These are phyloP conservation scores for Dysidea cf. avara DNA, from an alignment of 37 sponge, comb jelly and placozoan species.

Conservation along the genomic window DNA sequence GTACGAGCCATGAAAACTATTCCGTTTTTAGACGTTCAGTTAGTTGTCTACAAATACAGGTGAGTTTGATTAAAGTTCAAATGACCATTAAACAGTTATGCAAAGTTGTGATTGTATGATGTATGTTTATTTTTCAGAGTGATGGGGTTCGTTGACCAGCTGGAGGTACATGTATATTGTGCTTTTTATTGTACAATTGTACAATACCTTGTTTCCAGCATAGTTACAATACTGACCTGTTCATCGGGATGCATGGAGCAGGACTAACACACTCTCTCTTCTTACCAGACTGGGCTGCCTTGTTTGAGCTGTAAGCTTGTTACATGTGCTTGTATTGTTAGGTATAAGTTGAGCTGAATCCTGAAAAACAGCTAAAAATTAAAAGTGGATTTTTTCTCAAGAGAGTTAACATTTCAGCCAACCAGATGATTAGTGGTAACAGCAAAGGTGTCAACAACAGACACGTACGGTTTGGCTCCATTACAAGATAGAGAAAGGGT, in stretches of 20 bases:
- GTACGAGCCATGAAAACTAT: conserved; percentile 62
- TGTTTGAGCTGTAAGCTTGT: conserved; percentile 81
- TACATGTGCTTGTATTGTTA: no score
- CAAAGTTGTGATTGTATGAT: neutral
- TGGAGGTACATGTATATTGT: conserved; percentile 37
- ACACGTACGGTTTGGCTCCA: no score
- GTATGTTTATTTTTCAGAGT: conserved; percentile 12
- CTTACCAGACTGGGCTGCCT: conserved; percentile 91
- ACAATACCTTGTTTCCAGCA: conserved; percentile 17
- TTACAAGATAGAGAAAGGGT: no score
- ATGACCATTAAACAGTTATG: neutral
- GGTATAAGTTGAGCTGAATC: no score
- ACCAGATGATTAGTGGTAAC: no score
- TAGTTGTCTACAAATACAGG: conserved; percentile 72
- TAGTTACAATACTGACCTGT: conserved; percentile 84
- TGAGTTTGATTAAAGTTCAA: conserved; percentile 3
- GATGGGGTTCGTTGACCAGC: conserved; percentile 61
- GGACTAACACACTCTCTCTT: conserved; percentile 89
- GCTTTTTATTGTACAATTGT: neutral
- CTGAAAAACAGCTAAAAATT: no score
- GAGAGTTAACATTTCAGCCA: no score
- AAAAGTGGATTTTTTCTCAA: no score
- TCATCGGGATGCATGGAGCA: conserved; percentile 93
- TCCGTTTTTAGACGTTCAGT: conserved; percentile 35
- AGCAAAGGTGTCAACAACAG: no score